phyloP scores from a whole-genome alignment of 2,797 vertebrate genomes.

The Rhabdophis nuchalis region DNA sequence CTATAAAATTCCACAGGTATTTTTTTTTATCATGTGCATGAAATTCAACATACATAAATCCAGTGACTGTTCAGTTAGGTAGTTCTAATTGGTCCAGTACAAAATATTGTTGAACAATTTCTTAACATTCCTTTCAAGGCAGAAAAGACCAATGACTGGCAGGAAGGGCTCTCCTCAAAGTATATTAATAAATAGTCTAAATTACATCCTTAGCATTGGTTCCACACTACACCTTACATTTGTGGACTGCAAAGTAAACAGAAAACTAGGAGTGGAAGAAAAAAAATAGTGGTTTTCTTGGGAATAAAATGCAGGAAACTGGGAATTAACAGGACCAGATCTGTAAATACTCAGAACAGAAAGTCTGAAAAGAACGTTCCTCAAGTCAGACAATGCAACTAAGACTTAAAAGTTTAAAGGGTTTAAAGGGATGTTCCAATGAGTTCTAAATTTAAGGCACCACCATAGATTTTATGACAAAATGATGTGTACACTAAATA shows the following conservation, averaged over 20 bases:
- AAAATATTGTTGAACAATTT: background rate
- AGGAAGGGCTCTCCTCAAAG: too few species aligned
- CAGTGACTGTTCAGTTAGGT: background rate
- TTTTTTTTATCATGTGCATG: background rate
- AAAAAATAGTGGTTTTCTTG: background rate
- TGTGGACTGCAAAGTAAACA: background rate
- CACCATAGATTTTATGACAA: background rate
- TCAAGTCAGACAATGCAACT: background rate
- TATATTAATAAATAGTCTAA: background rate
- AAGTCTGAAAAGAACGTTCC: background rate
- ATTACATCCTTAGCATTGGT: background rate
- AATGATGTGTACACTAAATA: background rate
- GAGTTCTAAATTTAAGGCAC: background rate
- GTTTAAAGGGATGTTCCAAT: background rate
- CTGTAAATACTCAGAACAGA: background rate
- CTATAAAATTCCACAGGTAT: slow-evolving; percentile 7
- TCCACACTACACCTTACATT: background rate
- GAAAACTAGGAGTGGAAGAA: background rate
- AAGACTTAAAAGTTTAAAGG: background rate
- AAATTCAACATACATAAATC: background rate
- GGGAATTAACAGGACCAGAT: background rate
- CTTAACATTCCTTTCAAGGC: background rate
- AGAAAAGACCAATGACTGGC: too few species aligned
- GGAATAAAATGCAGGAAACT: background rate
- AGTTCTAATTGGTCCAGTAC: background rate